These are phyloP conservation scores for Enteromius mattozi DNA, from an alignment of 2,797 vertebrate genomes.

Conservation along the genomic window DNA sequence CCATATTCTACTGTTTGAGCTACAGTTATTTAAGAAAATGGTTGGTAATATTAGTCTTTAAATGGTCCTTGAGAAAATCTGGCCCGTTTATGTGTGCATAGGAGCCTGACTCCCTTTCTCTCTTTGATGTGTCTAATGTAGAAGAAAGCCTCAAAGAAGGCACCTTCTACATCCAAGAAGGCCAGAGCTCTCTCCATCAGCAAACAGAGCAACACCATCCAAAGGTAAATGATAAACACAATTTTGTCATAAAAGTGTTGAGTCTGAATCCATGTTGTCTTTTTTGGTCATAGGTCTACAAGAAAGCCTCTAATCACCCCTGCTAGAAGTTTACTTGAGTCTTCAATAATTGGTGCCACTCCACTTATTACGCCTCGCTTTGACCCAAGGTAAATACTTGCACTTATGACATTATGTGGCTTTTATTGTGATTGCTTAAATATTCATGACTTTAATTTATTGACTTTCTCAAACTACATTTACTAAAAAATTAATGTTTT, in stretches of 20 bases:
- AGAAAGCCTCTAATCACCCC: constrained; percentile 77
- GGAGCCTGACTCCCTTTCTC: not conserved
- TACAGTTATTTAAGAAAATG: not conserved
- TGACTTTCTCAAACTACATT: not conserved
- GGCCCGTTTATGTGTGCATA: not conserved
- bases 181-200: constrained; percentile 69
- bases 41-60: not conserved
- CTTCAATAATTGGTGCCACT: constrained; percentile 76
- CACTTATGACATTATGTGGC: not conserved
- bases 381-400: constrained; percentile 74
- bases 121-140: constrained; percentile 17
- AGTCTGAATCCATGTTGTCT: not conserved
- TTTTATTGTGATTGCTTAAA: not conserved
- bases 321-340: constrained; percentile 72
- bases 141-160: constrained; percentile 70
- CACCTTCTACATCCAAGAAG: constrained; percentile 74
- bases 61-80: not conserved
- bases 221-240: constrained; percentile 63
- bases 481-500: not conserved
- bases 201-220: constrained; percentile 69
- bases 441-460: not conserved
- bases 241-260: not conserved
- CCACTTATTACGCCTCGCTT: constrained; percentile 80
- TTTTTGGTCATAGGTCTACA: constrained; percentile 68
- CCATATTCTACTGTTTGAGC: not conserved